A percentile compares a stretch with the other conserved stretches of the same genome.
Conservation (phyloP, 2,888 invertebrate genomes). For the Gnatocerus cornutus region DNA sequence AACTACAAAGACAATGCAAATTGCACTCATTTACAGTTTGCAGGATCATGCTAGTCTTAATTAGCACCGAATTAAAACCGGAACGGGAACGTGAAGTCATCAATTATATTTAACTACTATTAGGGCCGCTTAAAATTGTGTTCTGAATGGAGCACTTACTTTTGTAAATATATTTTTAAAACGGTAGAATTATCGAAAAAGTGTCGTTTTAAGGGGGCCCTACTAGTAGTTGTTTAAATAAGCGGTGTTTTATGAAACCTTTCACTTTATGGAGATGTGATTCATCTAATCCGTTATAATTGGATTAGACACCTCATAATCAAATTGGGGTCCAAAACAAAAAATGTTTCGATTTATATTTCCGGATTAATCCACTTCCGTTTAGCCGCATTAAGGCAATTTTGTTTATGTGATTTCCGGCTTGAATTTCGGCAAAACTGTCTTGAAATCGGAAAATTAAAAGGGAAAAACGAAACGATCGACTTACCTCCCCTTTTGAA, state of each 20-base stretch:
- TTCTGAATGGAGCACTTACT: too few species aligned
- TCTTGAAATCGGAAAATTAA: neutral
- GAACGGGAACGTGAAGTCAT: too few species aligned
- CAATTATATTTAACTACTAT: too few species aligned
- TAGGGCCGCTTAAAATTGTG: too few species aligned
- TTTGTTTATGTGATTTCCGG: neutral
- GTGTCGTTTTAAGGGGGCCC: too few species aligned
- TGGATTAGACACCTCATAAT: neutral
- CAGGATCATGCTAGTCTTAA: neutral
- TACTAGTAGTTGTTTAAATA: too few species aligned
- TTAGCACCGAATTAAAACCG: constrained; percentile 3
- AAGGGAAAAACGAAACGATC: constrained; percentile 3
- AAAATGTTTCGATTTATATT: too few species aligned
- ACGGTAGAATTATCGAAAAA: too few species aligned
- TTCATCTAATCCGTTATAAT: constrained; percentile 14
- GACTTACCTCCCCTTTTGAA: constrained; percentile 39
- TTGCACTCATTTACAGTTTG: neutral
- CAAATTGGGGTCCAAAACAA: too few species aligned
- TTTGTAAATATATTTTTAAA: too few species aligned
- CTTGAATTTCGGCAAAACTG: neutral
- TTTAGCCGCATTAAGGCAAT: neutral
- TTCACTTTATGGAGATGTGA: constrained; percentile 16
- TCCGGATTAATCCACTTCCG: too few species aligned
- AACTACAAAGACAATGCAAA: too few species aligned
- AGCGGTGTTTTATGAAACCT: constrained; percentile 16